Evolutionary conservation across 37 sponge, comb jelly and placozoan species (phyloP).

Genomic region (Axinella damicornis): DNA sequence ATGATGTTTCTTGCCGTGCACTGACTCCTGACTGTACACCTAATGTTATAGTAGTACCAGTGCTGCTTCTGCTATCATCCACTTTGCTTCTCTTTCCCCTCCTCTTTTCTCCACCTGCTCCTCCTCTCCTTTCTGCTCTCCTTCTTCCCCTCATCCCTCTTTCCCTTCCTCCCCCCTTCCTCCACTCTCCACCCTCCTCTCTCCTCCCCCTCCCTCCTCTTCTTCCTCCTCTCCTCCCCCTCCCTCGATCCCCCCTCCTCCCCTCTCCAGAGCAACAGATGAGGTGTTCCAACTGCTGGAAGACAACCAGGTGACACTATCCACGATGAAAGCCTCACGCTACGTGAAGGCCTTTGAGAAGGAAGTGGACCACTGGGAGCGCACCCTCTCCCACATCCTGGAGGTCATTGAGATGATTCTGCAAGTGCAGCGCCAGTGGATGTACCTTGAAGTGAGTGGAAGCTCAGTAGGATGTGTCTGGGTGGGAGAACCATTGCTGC

Average conservation of each 20-base stretch:
- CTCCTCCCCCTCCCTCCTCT: not conserved
- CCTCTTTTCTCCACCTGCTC: not conserved
- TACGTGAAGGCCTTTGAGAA: slow-evolving; percentile 95
- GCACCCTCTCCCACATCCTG: slow-evolving; percentile 95
- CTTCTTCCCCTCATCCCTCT: not conserved
- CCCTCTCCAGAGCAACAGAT: slow-evolving; percentile 77
- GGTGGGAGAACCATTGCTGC: too few species aligned
- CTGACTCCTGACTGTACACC: too few species aligned
- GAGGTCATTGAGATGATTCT: slow-evolving; percentile 97
- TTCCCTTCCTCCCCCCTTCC: not conserved
- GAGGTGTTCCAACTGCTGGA: slow-evolving; percentile 97
- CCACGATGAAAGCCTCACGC: slow-evolving; percentile 98
- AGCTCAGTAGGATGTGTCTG: too few species aligned
- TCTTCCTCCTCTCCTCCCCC: not conserved
- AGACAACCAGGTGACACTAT: slow-evolving; percentile 98
- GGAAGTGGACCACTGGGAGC: slow-evolving; percentile 99
- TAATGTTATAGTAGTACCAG: too few species aligned
- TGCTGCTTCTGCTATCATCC: too few species aligned
- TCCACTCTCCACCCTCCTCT: not conserved
- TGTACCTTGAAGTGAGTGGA: slow-evolving; percentile 94
- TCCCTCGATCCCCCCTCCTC: not conserved
- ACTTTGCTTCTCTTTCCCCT: too few species aligned
- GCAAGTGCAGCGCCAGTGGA: slow-evolving; percentile 99
- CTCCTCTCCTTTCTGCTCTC: not conserved
- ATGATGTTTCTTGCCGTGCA: too few species aligned